Percentiles rank a stretch among this genome's conserved stretches.
phyloP scores from a whole-genome alignment of 2,888 invertebrate species.

The Papilio demoleus region DNA sequence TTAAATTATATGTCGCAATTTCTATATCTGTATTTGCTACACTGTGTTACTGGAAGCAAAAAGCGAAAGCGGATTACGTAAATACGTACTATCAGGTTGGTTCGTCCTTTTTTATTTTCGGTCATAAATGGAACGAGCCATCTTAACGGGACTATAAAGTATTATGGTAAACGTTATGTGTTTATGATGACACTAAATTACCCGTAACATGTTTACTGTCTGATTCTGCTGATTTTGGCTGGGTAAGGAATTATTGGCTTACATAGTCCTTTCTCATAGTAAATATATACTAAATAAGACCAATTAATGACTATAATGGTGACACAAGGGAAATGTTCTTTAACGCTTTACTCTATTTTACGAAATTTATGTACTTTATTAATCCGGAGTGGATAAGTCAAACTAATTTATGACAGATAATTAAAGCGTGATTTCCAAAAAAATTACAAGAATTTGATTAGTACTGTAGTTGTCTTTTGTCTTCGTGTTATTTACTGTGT shows the following conservation, averaged over 20 bases:
- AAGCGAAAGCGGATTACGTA: conserved; percentile 28
- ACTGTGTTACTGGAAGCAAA: background rate
- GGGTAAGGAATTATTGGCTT: background rate
- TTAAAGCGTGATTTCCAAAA: too few relatives aligned
- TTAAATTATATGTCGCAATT: conserved; percentile 2
- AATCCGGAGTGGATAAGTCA: too few relatives aligned
- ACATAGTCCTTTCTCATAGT: background rate
- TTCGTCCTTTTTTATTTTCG: conserved; percentile 32
- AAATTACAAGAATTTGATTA: too few relatives aligned
- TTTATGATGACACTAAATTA: background rate
- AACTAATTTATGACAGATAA: too few relatives aligned
- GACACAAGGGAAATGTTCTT: too few relatives aligned
- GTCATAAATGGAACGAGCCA: conserved; percentile 26
- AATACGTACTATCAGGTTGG: conserved; percentile 27
- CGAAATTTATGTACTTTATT: too few relatives aligned
- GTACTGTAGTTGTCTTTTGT: too few relatives aligned
- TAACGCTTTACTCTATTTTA: too few relatives aligned
- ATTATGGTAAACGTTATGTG: conserved; percentile 1
- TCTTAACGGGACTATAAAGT: conserved; percentile 23
- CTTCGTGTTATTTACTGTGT: too few relatives aligned
- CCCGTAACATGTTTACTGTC: conserved; percentile 15
- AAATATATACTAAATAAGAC: too few relatives aligned
- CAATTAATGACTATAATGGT: too few relatives aligned
- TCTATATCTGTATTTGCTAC: background rate
- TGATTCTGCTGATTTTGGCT: background rate